Evolutionary conservation across 2,888 invertebrate genomes (phyloP), one percentile per base, ranked within the genome.

Genomic region (Hydroisotoma schaefferi): DNA sequence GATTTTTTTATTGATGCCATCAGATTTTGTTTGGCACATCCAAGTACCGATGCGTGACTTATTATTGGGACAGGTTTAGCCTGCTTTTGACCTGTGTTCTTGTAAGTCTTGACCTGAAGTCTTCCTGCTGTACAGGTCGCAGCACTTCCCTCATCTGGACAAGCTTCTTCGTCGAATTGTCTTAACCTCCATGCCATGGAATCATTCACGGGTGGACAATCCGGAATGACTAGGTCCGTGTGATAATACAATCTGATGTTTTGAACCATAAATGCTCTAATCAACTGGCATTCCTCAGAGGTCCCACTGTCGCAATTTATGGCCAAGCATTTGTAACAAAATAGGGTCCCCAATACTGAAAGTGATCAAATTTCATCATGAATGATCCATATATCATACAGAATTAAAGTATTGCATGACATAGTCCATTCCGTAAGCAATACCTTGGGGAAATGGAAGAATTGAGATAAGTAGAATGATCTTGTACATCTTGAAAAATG

Each of bases 11-110:
- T 61, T 10, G 56, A 40, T 1, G 18, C 2, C 18, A 69, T 48
- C 2, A 71, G 61, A 23, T 58, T 33, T 1, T 57, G 25, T n/a
- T 61, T 60, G 1, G 68, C 66, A 59, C 71, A 71, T 2, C 71
- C 71, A 26, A 71, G 25, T 12, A 71, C 61, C 2, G 69, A 68
- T n/a, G 65, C 71, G 47, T 69, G 63, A 20, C 57, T 59, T n/a
- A 57, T 51, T 15, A 48, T 28, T 12, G 26, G 40, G 8, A 20
- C 18, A 0, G 15, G 3, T 28, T 46, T 59, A 1, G 49, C 20
- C 8, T 29, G 51, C 10, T 52, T 48, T 33, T 33, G 8, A 15
- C 15, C 15, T 33, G 8, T 15, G 8, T 15, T 33, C 1, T 38
- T 55, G n/a, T n/a, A n/a, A 2, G 68, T 55, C 10, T 57, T 52